Conservation (phyloP, 2,888 invertebrate genomes). For the Labia minor region DNA sequence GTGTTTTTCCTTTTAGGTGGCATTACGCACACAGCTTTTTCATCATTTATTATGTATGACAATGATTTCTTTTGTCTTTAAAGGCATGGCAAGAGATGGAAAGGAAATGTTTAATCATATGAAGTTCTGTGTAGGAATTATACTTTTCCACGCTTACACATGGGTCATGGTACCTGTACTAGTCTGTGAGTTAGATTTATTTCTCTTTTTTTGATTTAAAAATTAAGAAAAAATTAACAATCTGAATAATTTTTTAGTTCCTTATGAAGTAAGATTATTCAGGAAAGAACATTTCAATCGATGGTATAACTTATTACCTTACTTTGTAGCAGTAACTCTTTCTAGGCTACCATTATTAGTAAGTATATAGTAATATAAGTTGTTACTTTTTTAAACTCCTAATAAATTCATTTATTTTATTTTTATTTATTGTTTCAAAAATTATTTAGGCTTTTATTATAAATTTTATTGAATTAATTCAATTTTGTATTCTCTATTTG, state of each 20-base stretch:
- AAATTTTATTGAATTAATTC: too few relatives aligned
- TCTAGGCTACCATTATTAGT: conserved; percentile 49
- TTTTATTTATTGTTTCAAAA: too few relatives aligned
- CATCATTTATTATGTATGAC: conserved; percentile 52
- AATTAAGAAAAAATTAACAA: not conserved
- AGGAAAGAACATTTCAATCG: conserved; percentile 60
- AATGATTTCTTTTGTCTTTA: conserved; percentile 48
- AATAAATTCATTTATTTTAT: not conserved
- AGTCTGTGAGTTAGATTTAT: conserved; percentile 47
- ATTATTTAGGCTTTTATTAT: too few relatives aligned
- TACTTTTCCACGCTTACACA: conserved; percentile 55
- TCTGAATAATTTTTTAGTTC: conserved; percentile 42
- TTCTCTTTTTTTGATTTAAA: not conserved
- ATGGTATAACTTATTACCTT: conserved; percentile 54
- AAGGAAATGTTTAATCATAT: conserved; percentile 56
- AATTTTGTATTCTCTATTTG: too few relatives aligned
- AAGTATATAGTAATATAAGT: conserved; percentile 25
- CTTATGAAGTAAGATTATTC: conserved; percentile 54
- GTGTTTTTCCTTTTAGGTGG: conserved; percentile 27
- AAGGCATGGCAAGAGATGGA: conserved; percentile 52
- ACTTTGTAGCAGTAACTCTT: conserved; percentile 51
- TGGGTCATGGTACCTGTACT: conserved; percentile 58
- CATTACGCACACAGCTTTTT: conserved; percentile 46
- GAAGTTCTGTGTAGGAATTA: conserved; percentile 53
- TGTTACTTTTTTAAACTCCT: not conserved